A percentile compares a stretch with the other conserved stretches of the same genome.
phyloP scores from a whole-genome alignment of 2,113 vertebrate genomes.

The Ammodytes dubius region DNA sequence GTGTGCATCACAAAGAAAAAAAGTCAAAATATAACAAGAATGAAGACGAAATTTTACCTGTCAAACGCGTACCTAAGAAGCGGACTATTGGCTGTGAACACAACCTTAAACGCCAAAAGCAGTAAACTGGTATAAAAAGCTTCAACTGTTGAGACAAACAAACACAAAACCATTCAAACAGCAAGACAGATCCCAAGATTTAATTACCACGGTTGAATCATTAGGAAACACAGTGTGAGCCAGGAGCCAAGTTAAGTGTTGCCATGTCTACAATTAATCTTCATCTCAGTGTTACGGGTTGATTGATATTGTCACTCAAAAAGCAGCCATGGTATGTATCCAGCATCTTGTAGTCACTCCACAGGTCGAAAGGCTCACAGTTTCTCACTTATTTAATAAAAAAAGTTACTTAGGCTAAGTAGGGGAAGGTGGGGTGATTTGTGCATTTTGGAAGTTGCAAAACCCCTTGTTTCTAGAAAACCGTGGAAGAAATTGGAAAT shows the following conservation, averaged over 20 bases:
- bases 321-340: background rate
- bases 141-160: background rate
- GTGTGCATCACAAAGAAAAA: no score
- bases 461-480: no score
- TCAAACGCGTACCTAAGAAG: no score
- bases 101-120: background rate
- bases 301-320: background rate
- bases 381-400: background rate
- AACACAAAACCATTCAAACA: background rate
- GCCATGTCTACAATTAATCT: slow-evolving; percentile 2
- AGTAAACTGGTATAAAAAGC: background rate
- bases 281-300: slow-evolving; percentile 6
- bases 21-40: no score
- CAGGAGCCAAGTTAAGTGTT: slow-evolving; percentile 12
- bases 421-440: no score
- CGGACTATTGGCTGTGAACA: no score
- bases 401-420: no score
- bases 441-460: no score
- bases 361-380: background rate
- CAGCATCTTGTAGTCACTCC: background rate
- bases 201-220: slow-evolving; percentile 5
- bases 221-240: slow-evolving; percentile 16
- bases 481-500: no score
- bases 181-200: background rate
- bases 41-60: no score